Conservation (phyloP, 2,888 invertebrate genomes). For the Folsomia manolachei region DNA sequence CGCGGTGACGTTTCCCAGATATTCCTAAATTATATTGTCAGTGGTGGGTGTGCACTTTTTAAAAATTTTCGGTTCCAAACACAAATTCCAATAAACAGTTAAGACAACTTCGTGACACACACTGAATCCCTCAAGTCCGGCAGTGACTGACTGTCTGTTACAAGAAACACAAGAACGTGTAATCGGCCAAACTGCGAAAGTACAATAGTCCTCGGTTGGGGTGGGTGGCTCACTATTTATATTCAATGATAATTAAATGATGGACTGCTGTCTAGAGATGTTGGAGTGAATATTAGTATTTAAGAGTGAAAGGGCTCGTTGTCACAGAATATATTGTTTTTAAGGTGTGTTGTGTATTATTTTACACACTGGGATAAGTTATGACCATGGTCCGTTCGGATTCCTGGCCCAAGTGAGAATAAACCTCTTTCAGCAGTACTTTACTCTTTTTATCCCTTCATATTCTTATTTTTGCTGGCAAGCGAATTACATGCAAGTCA, state of each 20-base stretch:
- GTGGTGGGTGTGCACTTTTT: neutral
- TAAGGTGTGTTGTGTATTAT: too few species aligned
- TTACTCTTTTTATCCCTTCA: neutral
- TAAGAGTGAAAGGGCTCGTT: slow-evolving; percentile 18
- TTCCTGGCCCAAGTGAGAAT: neutral
- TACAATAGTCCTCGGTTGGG: slow-evolving; percentile 24
- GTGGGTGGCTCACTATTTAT: slow-evolving; percentile 36
- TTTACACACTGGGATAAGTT: too few species aligned
- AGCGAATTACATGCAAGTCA: too few species aligned
- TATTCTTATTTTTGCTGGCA: neutral
- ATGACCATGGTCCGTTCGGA: neutral
- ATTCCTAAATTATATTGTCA: neutral
- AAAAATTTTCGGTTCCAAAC: too few species aligned
- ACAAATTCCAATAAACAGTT: too few species aligned
- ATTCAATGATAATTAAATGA: slow-evolving; percentile 13
- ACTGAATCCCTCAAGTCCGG: neutral
- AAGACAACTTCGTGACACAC: too few species aligned
- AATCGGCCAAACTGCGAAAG: slow-evolving; percentile 10
- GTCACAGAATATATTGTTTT: too few species aligned
- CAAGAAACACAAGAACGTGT: neutral
- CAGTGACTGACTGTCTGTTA: too few species aligned
- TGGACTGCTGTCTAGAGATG: neutral
- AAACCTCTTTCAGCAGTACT: neutral
- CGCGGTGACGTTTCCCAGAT: neutral
- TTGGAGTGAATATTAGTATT: too few species aligned